Evolutionary conservation across 1,140 invertebrate species (phyloP), one percentile per base, ranked within the genome.

Genomic region (Phthorimaea operculella): DNA sequence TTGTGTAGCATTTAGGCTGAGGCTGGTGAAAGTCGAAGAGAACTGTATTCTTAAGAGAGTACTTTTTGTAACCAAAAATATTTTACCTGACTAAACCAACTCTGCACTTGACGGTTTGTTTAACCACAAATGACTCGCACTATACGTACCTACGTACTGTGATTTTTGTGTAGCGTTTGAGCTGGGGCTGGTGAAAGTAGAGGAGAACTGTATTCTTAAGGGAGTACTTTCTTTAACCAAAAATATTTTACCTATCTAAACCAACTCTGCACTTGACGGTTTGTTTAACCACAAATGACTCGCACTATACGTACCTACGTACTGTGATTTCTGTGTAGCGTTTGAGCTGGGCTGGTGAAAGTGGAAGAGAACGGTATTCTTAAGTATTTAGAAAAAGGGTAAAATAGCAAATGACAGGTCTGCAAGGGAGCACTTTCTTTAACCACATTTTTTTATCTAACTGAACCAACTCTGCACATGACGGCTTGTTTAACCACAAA

Each of bases 401-500:
- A n/a, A n/a, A n/a, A n/a, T n/a, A n/a, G n/a, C n/a, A n/a, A n/a
- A n/a, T n/a, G n/a, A n/a, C n/a, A n/a, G n/a, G n/a, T n/a, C n/a
- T n/a, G n/a, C n/a, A n/a, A n/a, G n/a, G n/a, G n/a, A n/a, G n/a
- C n/a, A n/a, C n/a, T n/a, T n/a, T n/a, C n/a, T n/a, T n/a, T n/a
- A n/a, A n/a, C n/a, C n/a, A n/a, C n/a, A n/a, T n/a, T n/a, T 4
- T 28, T 28, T 28, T 28, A 28, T 28, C 21, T 4, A 6, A 28
- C 21, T n/a, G n/a, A n/a, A 72, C 64, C 76, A 71, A 74, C 76
- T 76, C 81, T 84, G 81, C 72, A 69, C 72, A 79, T 84, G 81
- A 84, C 81, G 79, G 77, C 82, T 81, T 84, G 77, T 84, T 84
- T 84, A 84, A 81, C 73, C 76, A 80, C 76, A 84, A 82, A 83